A percentile compares a stretch with the other conserved stretches of the same genome.
phyloP scores from a whole-genome alignment of 2,888 invertebrate species.

The Sinelater perroti region DNA sequence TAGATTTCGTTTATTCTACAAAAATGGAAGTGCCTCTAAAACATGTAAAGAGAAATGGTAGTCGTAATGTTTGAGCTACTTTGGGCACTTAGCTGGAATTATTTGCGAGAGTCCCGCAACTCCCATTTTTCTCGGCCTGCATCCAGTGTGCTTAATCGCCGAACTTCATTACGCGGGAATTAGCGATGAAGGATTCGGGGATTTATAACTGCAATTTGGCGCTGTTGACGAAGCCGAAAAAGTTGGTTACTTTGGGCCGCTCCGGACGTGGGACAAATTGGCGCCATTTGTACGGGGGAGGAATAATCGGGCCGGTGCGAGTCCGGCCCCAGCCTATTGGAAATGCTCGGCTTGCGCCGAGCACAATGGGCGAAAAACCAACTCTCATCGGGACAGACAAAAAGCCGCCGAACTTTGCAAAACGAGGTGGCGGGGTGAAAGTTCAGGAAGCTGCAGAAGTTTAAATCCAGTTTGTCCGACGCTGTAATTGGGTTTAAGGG shows the following conservation, averaged over 20 bases:
- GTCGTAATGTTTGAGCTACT: too few species aligned
- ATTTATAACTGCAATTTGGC: not conserved
- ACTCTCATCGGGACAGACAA: conserved; percentile 16
- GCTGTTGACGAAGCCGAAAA: not conserved
- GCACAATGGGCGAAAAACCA: conserved; percentile 22
- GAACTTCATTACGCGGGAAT: too few species aligned
- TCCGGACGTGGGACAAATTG: not conserved
- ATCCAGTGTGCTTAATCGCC: too few species aligned
- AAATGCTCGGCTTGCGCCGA: conserved; percentile 15
- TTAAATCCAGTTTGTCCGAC: conserved; percentile 23
- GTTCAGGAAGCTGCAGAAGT: conserved; percentile 20
- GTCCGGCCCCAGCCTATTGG: conserved; percentile 7
- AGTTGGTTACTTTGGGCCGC: not conserved
- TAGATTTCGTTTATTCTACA: too few species aligned
- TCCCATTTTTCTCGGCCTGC: too few species aligned
- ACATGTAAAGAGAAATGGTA: too few species aligned
- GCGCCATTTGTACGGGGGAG: conserved; percentile 1
- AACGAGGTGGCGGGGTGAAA: conserved; percentile 12
- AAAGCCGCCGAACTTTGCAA: conserved; percentile 11
- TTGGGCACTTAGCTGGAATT: too few species aligned
- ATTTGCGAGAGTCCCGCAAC: too few species aligned
- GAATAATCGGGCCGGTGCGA: conserved; percentile 12
- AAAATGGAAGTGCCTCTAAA: too few species aligned
- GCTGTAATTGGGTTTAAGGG: too few species aligned
- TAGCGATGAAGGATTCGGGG: too few species aligned